Conservation (phyloP, 2,888 invertebrate species). For the Drosophila aldrichi region DNA sequence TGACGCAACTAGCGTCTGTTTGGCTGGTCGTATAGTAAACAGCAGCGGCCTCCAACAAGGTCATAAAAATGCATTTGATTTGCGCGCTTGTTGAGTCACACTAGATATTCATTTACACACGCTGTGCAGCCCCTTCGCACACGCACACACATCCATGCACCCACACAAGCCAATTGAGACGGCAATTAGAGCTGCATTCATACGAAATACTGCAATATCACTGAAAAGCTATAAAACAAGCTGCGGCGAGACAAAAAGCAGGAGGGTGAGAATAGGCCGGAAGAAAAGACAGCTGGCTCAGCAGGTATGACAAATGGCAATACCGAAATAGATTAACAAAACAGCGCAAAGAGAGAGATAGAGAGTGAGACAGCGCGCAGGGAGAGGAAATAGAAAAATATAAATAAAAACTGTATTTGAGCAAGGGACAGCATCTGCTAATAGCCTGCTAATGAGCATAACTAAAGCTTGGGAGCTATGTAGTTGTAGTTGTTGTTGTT, state of each 20-base stretch:
- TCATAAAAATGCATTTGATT: conserved; percentile 46
- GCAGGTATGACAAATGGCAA: conserved; percentile 18
- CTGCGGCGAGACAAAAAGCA: neutral
- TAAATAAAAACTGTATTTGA: neutral
- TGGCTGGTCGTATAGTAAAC: conserved; percentile 22
- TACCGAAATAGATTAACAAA: conserved; percentile 7
- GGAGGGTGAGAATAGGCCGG: neutral
- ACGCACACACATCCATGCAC: neutral
- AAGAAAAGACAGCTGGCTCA: conserved; percentile 2
- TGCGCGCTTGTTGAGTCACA: conserved; percentile 27
- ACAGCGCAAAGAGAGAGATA: neutral
- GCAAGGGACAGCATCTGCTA: neutral
- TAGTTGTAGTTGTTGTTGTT: neutral
- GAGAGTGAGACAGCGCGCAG: neutral
- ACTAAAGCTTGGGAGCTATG: conserved; percentile 2
- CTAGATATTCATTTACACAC: conserved; percentile 6
- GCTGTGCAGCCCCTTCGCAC: conserved; percentile 3
- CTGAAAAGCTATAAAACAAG: conserved; percentile 21
- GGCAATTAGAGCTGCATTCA: conserved; percentile 57
- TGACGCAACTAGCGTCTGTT: conserved; percentile 27
- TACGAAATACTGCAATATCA: conserved; percentile 20
- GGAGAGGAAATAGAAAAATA: neutral
- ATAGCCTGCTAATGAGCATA: neutral
- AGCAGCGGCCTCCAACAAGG: conserved; percentile 39
- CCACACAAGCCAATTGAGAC: conserved; percentile 25